Evolutionary conservation across 92 coral and sea anemone genomes (phyloP).

Genomic region (Actinostola sp.): DNA sequence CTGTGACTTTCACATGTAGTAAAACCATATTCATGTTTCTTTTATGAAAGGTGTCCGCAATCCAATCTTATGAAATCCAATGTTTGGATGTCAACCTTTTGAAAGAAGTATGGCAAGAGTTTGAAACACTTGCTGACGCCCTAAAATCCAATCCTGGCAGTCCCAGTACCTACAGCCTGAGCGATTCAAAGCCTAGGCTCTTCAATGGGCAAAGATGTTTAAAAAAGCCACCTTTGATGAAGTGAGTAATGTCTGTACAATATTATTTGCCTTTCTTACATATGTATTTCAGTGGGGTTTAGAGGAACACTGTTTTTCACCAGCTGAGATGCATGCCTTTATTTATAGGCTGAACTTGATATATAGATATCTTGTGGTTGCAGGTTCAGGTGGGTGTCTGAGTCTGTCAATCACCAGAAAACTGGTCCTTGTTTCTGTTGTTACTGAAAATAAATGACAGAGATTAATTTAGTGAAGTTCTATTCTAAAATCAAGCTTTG

Average conservation of each 20-base stretch:
- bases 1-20: too few relatives aligned
- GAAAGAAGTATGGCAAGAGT: constrained; percentile 8
- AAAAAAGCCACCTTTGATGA: constrained; percentile 36
- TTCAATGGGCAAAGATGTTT: constrained; percentile 33
- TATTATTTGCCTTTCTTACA: background rate
- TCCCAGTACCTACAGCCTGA: constrained; percentile 35
- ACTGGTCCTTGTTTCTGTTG: too few relatives aligned
- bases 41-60: constrained; percentile 21
- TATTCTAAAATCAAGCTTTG: background rate
- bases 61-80: constrained; percentile 16
- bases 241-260: background rate
- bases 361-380: background rate
- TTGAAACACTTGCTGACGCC: constrained; percentile 25
- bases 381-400: background rate
- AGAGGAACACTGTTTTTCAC: too few relatives aligned
- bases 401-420: background rate
- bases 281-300: too few relatives aligned
- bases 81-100: background rate
- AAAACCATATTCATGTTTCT: too few relatives aligned
- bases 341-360: background rate
- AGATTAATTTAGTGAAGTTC: background rate
- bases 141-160: constrained; percentile 6
- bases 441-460: constrained; percentile 10
- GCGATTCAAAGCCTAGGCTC: constrained; percentile 24
- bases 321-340: background rate